Evolutionary conservation across 2,797 vertebrate species (phyloP).

Genomic region (Syndactyla subalaris): DNA sequence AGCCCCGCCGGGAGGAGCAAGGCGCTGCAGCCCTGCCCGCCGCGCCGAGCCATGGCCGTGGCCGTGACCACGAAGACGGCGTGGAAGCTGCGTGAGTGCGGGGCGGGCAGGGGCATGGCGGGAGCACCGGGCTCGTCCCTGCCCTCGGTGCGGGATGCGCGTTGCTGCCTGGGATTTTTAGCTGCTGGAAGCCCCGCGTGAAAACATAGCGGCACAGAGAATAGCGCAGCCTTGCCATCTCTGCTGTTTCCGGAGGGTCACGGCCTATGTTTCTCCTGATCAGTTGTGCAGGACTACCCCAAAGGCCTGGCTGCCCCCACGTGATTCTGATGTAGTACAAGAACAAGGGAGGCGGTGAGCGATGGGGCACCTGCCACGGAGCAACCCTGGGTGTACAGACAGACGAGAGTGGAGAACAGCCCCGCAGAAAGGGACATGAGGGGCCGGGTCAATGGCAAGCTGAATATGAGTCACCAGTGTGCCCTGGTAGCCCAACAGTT

Average conservation of each 20-base stretch:
- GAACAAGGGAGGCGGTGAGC: not conserved
- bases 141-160: not conserved
- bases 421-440: not conserved
- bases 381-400: rapidly evolving
- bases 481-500: not conserved
- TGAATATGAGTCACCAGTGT: not conserved
- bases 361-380: not conserved
- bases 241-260: not conserved
- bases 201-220: rapidly evolving
- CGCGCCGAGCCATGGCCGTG: conserved; percentile 79
- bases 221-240: not conserved
- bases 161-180: not conserved
- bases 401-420: not conserved
- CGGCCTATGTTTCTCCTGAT: not conserved
- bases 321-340: rapidly evolving
- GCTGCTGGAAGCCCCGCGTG: not conserved
- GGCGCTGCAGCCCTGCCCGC: not conserved
- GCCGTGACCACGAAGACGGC: conserved; percentile 86
- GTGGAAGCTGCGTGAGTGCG: conserved; percentile 91
- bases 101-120: not conserved
- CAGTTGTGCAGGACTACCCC: not conserved
- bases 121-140: not conserved
- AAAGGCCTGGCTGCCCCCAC: not conserved
- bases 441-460: not conserved
- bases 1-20: not conserved